Percentiles rank a stretch among this genome's conserved stretches.
phyloP scores from a whole-genome alignment of 2,113 vertebrate species.

The Xyrauchen texanus region DNA sequence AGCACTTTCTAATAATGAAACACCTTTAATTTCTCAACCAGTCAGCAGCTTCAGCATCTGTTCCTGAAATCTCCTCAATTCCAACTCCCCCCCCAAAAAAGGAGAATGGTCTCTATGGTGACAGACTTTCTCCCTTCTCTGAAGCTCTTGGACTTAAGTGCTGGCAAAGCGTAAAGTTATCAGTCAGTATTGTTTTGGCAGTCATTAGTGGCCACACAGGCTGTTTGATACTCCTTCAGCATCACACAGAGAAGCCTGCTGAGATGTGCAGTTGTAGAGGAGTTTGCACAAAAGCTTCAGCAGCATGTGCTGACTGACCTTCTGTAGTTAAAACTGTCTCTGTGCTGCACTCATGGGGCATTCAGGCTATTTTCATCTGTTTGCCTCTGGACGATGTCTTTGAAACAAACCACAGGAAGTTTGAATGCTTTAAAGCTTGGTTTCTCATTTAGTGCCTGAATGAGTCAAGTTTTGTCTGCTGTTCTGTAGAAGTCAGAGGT shows the following conservation, averaged over 20 bases:
- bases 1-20: slow-evolving; percentile 52
- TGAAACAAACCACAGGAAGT: too few species aligned
- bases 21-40: slow-evolving; percentile 41
- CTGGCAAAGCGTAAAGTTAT: slow-evolving; percentile 23
- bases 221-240: slow-evolving; percentile 34
- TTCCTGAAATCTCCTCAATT: slow-evolving; percentile 22
- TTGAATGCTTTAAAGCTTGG: too few species aligned
- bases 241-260: slow-evolving; percentile 27
- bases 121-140: background rate
- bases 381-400: too few species aligned
- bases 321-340: too few species aligned
- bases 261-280: slow-evolving; percentile 2
- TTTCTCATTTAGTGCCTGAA: too few species aligned
- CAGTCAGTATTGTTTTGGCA: slow-evolving; percentile 38
- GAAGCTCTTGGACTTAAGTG: background rate
- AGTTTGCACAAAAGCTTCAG: background rate
- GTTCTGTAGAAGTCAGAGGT: too few species aligned
- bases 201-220: slow-evolving; percentile 35
- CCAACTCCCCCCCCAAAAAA: background rate
- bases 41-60: slow-evolving; percentile 60
- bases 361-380: too few species aligned
- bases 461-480: too few species aligned
- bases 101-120: background rate
- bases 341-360: too few species aligned
- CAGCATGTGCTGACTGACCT: too few species aligned